A percentile compares a stretch with the other conserved stretches of the same genome.
Evolutionary conservation across 2,888 invertebrate species (phyloP).

Genomic region (Therioaphis trifolii): DNA sequence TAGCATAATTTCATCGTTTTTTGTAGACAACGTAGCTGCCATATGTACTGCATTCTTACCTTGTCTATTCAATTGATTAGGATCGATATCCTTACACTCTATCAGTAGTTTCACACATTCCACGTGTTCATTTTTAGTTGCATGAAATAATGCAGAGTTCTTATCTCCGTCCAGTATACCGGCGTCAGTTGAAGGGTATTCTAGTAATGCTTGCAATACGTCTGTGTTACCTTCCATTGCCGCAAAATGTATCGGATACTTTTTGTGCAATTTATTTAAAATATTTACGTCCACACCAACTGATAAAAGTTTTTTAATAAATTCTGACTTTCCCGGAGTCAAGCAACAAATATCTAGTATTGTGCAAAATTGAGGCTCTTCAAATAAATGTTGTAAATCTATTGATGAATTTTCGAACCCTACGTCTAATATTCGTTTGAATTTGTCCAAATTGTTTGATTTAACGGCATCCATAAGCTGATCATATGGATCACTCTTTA

Average conservation of each 20-base stretch:
- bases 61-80: slow-evolving; percentile 67
- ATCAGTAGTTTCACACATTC: slow-evolving; percentile 67
- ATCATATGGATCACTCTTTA: slow-evolving; percentile 67
- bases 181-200: slow-evolving; percentile 69
- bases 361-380: slow-evolving; percentile 73
- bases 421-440: slow-evolving; percentile 70
- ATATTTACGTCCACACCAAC: slow-evolving; percentile 75
- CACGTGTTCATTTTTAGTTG: slow-evolving; percentile 71
- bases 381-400: slow-evolving; percentile 73
- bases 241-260: slow-evolving; percentile 76
- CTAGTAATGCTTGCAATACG: slow-evolving; percentile 70
- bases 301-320: slow-evolving; percentile 73
- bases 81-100: slow-evolving; percentile 66
- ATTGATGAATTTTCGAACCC: slow-evolving; percentile 69
- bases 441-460: slow-evolving; percentile 71
- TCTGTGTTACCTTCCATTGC: slow-evolving; percentile 72
- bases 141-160: slow-evolving; percentile 72
- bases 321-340: slow-evolving; percentile 71
- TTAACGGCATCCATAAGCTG: slow-evolving; percentile 71
- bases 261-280: slow-evolving; percentile 72
- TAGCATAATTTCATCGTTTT: slow-evolving; percentile 72
- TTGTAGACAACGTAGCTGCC: slow-evolving; percentile 68
- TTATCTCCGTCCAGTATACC: slow-evolving; percentile 71
- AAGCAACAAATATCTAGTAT: slow-evolving; percentile 73
- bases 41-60: slow-evolving; percentile 68